A percentile compares a stretch with the other conserved stretches of the same genome.
Conservation (phyloP, 2,797 vertebrate species). For the Columba guinea region DNA sequence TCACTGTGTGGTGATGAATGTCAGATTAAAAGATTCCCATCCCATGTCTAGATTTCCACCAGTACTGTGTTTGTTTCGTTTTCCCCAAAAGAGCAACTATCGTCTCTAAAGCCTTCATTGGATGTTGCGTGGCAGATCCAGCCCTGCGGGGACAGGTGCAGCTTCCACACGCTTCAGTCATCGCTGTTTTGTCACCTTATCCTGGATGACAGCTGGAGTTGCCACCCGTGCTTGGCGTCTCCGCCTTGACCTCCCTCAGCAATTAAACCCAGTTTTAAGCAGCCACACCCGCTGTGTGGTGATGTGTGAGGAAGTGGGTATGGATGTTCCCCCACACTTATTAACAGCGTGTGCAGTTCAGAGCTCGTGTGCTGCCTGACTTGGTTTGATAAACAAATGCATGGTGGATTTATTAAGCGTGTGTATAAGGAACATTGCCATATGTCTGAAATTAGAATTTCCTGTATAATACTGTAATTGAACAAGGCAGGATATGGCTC, state of each 20-base stretch:
- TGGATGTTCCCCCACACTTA: not conserved
- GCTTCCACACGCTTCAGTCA: not conserved
- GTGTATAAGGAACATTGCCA: not conserved
- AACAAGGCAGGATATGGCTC: slow-evolving; percentile 13
- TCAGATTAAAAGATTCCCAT: not conserved
- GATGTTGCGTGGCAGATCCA: not conserved
- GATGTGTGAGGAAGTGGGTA: not conserved
- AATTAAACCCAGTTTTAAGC: not conserved
- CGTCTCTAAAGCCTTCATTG: not conserved
- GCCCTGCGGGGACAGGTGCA: not conserved
- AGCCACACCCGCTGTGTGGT: not conserved
- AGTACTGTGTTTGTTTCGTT: too few species aligned
- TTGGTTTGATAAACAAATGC: not conserved
- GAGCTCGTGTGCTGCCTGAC: not conserved
- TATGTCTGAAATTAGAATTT: not conserved
- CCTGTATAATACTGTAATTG: not conserved
- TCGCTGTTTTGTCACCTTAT: not conserved
- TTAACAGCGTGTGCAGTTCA: not conserved
- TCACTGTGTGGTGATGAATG: rapidly evolving
- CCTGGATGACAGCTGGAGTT: not conserved
- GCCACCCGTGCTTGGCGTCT: not conserved
- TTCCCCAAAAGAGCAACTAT: not conserved
- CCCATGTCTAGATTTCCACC: not conserved
- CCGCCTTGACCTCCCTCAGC: not conserved
- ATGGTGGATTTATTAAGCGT: not conserved